Percentiles rank a stretch among this genome's conserved stretches.
These are phyloP conservation scores for Acronicta psi DNA, from an alignment of 2,888 invertebrate species.

Conservation along the genomic window DNA sequence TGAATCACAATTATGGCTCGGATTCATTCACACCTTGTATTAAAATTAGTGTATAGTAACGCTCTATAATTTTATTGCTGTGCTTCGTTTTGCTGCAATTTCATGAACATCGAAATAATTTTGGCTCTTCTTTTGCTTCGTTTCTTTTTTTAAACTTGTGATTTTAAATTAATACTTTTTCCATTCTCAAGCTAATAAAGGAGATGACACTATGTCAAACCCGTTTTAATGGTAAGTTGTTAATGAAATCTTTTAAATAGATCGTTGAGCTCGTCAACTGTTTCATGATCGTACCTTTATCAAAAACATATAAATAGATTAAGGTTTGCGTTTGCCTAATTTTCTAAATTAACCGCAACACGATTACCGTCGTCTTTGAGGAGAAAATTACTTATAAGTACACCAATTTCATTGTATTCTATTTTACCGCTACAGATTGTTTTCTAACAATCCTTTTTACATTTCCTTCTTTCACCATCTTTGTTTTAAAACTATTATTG, in stretches of 20 bases:
- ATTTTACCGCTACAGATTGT: constrained; percentile 23
- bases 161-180: too few species aligned
- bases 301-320: too few species aligned
- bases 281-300: too few species aligned
- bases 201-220: too few species aligned
- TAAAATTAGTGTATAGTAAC: constrained; percentile 26
- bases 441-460: constrained; percentile 8
- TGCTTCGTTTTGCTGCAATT: neutral
- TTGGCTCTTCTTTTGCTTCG: too few species aligned
- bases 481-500: constrained; percentile 27
- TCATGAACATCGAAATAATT: neutral
- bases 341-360: neutral
- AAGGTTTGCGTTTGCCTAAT: neutral
- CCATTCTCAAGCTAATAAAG: too few species aligned
- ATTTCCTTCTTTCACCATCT: constrained; percentile 35
- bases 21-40: constrained; percentile 42
- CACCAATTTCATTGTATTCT: constrained; percentile 36
- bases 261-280: too few species aligned
- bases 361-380: neutral
- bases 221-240: too few species aligned
- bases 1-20: constrained; percentile 42
- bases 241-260: neutral
- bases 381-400: constrained; percentile 7
- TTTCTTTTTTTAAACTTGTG: too few species aligned
- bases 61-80: constrained; percentile 28